These are phyloP conservation scores for Delia radicum DNA, from an alignment of 1,140 invertebrate genomes.

Conservation along the genomic window DNA sequence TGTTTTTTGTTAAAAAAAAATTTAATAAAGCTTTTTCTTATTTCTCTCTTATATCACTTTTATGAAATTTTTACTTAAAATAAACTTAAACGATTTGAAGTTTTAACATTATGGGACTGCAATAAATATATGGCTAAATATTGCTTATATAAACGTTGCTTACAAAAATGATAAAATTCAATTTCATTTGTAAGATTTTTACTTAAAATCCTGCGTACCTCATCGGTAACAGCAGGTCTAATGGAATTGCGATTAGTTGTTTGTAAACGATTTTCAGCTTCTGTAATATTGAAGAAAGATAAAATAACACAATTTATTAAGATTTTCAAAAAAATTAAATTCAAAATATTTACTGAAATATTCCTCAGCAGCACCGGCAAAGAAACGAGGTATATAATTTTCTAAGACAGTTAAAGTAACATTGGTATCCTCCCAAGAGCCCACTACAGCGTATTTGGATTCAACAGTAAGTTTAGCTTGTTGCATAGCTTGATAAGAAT, in stretches of 20 bases:
- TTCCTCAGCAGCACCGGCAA: constrained; percentile 66
- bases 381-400: constrained; percentile 80
- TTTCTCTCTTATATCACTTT: too few relatives aligned
- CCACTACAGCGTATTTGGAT: constrained; percentile 81
- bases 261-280: constrained; percentile 68
- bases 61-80: not conserved
- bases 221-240: constrained; percentile 74
- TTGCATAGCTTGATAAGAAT: constrained; percentile 76
- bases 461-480: constrained; percentile 81
- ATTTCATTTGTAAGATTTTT: constrained; percentile 85
- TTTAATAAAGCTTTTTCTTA: too few relatives aligned
- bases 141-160: constrained; percentile 78
- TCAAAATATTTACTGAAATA: constrained; percentile 37
- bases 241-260: constrained; percentile 76
- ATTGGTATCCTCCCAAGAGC: constrained; percentile 86
- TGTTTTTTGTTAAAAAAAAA: too few relatives aligned
- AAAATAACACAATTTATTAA: not conserved
- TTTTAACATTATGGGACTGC: not conserved
- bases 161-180: constrained; percentile 88
- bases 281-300: constrained; percentile 57
- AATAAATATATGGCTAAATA: constrained; percentile 63
- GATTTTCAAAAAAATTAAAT: not conserved
- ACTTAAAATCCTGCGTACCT: constrained; percentile 77
- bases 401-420: constrained; percentile 79
- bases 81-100: not conserved